Evolutionary conservation across 2,113 vertebrate species (phyloP), one percentile per base, ranked within the genome.

Genomic region (Crocuta crocuta): DNA sequence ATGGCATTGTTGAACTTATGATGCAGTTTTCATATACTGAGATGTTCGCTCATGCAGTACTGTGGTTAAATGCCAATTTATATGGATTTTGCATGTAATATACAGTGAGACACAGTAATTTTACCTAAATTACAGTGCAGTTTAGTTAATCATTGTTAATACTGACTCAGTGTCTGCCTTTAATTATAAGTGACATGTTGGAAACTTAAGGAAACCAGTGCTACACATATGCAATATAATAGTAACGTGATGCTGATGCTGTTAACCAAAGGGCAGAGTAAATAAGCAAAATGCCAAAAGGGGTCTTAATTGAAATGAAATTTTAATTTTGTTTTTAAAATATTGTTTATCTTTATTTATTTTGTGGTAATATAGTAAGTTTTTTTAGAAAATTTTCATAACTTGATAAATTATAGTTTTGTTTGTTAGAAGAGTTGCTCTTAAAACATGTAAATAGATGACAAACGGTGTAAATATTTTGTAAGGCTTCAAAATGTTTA

Each of bases 271-370:
- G 98, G 98, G 98, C 98, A 98, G 97, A 98, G 94, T 97, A 98
- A 98, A 98, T 97, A 99, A 98, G 98, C 98, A 98, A 98, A 99
- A 99, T 98, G 99, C 98, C 99, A 99, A 99, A 99, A 99, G 96
- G 98, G 98, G 98, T 98, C 98, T 99, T 98, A 98, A 98, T 98
- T 98, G 98, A 99, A 98, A 98, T 98, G 98, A 98, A 98, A 99
- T 97, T 89, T 97, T 98, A 98, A 97, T 98, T 98, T 99, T 99
- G 98, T 98, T 98, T 98, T 99, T 97, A 99, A 98, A 98, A 98
- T 98, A 98, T 99, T 99, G 97, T 99, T 99, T 99, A 98, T 98
- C 98, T 98, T 99, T 99, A 99, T 99, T 99, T 99, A 99, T 99
- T 99, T 98, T 99, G 98, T 99, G 98, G 98, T 99, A 98, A 98